A percentile compares a stretch with the other conserved stretches of the same genome.
phyloP scores from a whole-genome alignment of 2,797 vertebrate species.

The Pangasius sanitwongsei region DNA sequence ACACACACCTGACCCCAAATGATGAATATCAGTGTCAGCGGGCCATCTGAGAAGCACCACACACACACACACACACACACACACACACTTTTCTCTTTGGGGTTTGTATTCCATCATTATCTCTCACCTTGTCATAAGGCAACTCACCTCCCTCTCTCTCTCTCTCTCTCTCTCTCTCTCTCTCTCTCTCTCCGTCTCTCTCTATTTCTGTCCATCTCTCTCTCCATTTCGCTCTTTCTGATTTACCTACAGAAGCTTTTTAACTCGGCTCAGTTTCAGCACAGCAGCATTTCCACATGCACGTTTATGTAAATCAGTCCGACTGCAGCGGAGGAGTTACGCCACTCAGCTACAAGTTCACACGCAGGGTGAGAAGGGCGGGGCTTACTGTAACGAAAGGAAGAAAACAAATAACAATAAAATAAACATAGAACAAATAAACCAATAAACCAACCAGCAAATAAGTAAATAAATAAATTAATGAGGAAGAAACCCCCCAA shows the following conservation, averaged over 20 bases:
- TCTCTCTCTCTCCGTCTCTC: not conserved
- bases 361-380: not conserved
- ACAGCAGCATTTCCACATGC: not conserved
- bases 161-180: not conserved
- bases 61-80: conserved; percentile 43
- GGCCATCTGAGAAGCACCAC: conserved; percentile 23
- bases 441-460: not conserved
- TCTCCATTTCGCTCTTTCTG: not conserved
- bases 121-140: conserved; percentile 74
- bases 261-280: not conserved
- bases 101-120: conserved; percentile 61
- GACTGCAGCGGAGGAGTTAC: not conserved
- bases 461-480: too few species aligned
- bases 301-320: not conserved
- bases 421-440: not conserved
- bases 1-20: conserved; percentile 47
- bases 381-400: too few species aligned
- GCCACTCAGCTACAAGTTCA: not conserved
- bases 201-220: too few species aligned
- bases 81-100: conserved; percentile 51
- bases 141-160: conserved; percentile 13
- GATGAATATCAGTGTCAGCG: conserved; percentile 55
- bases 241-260: not conserved
- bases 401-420: not conserved
- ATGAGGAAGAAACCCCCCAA: too few species aligned